Conservation (phyloP, 2,113 vertebrate species). For the Gadus chalcogrammus region DNA sequence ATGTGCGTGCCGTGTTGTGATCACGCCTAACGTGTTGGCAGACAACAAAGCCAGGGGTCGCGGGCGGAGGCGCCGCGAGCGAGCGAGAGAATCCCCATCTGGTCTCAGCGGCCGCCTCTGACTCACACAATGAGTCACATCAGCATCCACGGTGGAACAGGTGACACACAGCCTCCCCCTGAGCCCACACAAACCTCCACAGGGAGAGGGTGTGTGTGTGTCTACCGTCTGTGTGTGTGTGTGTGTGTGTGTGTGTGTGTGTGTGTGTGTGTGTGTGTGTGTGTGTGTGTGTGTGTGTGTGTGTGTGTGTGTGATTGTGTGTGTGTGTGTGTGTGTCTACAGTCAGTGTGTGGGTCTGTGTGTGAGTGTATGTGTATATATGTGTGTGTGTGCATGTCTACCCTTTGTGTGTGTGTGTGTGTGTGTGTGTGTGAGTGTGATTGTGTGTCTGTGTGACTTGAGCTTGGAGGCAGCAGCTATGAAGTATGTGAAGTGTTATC, state of each 20-base stretch:
- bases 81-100: constrained; percentile 23
- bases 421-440: no score
- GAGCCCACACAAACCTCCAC: neutral
- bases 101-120: constrained; percentile 34
- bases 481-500: no score
- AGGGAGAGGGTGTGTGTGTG: no score
- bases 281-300: constrained; percentile 1
- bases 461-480: no score
- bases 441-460: constrained; percentile 31
- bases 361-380: constrained; percentile 16
- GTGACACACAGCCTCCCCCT: constrained; percentile 20
- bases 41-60: constrained; percentile 10
- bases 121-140: constrained; percentile 35
- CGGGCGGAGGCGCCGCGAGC: neutral
- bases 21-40: constrained; percentile 3
- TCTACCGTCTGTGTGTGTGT: no score
- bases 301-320: constrained; percentile 5
- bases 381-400: constrained; percentile 9
- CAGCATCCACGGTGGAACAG: constrained; percentile 7
- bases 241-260: neutral
- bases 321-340: neutral
- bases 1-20: neutral
- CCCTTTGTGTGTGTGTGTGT: no score
- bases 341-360: neutral
- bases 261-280: constrained; percentile 9